Evolutionary conservation across 1,140 invertebrate genomes (phyloP), one percentile per base, ranked within the genome.

Genomic region (Brachionus paranguensis): DNA sequence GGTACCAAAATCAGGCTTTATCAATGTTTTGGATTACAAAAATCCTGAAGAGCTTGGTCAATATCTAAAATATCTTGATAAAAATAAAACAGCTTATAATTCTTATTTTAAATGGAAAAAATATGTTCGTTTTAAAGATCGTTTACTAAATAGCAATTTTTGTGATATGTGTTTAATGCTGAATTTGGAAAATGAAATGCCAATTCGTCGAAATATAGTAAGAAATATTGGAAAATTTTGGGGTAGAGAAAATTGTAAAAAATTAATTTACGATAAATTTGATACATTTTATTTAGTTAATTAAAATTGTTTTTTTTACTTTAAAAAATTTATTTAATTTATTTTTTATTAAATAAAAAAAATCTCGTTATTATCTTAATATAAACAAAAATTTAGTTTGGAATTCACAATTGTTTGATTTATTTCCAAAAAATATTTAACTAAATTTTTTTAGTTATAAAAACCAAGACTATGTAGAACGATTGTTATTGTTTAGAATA

Each of bases 11-110:
- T 65, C 79, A 70, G 53, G 17, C 24, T 83, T 17, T 29, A 83
- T 86, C 20, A 81, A 84, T 84, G 84, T 78, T 1, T 33, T 64
- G 0, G 84, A 86, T 47, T 86, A 78, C 29, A 3, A 12, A 14
- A 72, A 68, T 8, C 70, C 83, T 4, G 64, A 79, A 60, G 83
- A 85, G 2, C 64, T 86, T 7, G 85, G 85, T 1, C 78, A 84
- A 6, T 76, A 85, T 68, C 47, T 86, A 11, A 24, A 72, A 17
- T 84, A 85, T 60, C 45, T 86, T 0, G 85, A 64, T 45, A 14
- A 20, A 20, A 68, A 78, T 43, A 50, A 3, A 45, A 68, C 74
- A 37, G 33, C 33, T 7, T 37, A 37, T 37, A 37, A 37, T 37
- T 37, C 33, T 7, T 37, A 37, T 37, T 79, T 79, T 37, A 55